Base-by-base conservation (phyloP, 2,797 vertebrate species). In the Paedocypris micromegethes region DNA sequence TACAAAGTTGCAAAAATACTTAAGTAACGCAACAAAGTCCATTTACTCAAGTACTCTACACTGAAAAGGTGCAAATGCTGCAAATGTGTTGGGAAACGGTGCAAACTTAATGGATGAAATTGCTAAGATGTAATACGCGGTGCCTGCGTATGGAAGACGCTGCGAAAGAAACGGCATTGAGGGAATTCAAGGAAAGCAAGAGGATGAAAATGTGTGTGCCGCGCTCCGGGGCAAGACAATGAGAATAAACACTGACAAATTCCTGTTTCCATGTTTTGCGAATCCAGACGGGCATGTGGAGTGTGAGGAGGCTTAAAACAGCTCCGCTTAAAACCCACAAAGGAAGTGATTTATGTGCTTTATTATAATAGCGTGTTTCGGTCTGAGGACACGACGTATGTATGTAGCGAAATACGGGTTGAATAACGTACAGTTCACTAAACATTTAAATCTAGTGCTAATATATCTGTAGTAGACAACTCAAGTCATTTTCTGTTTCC, bases 221-320 rank as follows among this genome's bases (percentile, higher is more conserved):
- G 54, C 79, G 81, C 84, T 78, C 68, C 68, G 78, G 78, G 80
- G 85, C 82, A 83, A 86, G 86, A 84, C 83, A 72, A 82, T 62
- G 72, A 78, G 86, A 86, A 82, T 88, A 85, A 86, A 76, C 75
- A 79, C 77, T 87, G 83, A 88, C 87, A 86, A 87, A 86, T 87
- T 86, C 85, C 86, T 85, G 86, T 86, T 86, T 80, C 80, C 82
- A 83, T 86, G 86, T 86, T 88, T 80, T 81, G 80, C 84, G 81
- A 84, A 79, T 87, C 84, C 83, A 84, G 66, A 67, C 85, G 85
- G 86, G 82, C 76, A 83, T 79, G 77, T 84, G 80, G 78, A 83
- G 81, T 87, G 86, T 82, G 84, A 84, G 82, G 82, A 78, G 79
- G 75, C 84, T 80, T 75, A 70, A 82, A 83, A 80, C 84, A 87